phyloP scores from a whole-genome alignment of 2,113 vertebrate genomes.

The Perca fluviatilis region DNA sequence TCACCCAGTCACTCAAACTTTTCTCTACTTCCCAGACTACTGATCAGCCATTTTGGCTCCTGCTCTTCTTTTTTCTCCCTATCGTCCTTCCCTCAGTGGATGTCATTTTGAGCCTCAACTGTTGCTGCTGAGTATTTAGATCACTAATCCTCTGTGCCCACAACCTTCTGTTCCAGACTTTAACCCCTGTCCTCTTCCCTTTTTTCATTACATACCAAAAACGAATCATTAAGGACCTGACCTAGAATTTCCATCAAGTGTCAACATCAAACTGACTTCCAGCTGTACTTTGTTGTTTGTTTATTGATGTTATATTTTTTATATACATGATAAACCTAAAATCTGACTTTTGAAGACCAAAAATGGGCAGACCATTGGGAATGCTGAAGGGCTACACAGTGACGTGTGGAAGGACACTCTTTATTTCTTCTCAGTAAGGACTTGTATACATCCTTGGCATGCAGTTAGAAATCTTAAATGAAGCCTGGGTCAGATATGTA shows the following conservation, averaged over 20 bases:
- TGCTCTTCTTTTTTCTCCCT: background rate
- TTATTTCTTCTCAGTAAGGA: background rate
- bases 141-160: constrained; percentile 29
- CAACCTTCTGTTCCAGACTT: constrained; percentile 24
- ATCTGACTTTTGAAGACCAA: constrained; percentile 57
- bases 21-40: background rate
- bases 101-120: constrained; percentile 18
- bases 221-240: constrained; percentile 24
- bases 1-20: background rate
- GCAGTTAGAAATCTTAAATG: background rate
- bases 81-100: background rate
- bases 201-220: constrained; percentile 60
- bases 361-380: constrained; percentile 35
- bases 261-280: constrained; percentile 6
- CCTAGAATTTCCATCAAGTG: constrained; percentile 31
- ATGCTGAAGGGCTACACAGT: constrained; percentile 64
- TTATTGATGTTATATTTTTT: constrained; percentile 49
- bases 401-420: background rate
- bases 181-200: too few relatives aligned
- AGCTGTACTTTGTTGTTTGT: constrained; percentile 18
- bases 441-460: background rate
- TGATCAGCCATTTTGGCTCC: background rate
- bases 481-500: background rate
- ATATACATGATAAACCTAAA: background rate
- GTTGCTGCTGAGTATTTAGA: constrained; percentile 13